Percentiles rank a stretch among this genome's conserved stretches.
phyloP scores from a whole-genome alignment of 2,797 vertebrate genomes.

The Taenioides sp. region DNA sequence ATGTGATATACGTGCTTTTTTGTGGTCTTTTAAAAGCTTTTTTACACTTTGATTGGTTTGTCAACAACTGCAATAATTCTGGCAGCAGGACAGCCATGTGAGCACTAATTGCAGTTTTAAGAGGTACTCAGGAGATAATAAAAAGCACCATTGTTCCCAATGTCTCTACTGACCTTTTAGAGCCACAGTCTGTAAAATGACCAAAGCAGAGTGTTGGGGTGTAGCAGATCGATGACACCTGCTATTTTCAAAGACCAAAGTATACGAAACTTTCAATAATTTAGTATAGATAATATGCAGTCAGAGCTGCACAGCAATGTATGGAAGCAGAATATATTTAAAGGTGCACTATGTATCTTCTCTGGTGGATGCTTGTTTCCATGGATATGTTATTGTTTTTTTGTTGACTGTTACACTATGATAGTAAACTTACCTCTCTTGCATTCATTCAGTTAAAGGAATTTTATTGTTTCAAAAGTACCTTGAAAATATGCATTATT shows the following conservation, averaged over 20 bases:
- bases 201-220: slow-evolving; percentile 17
- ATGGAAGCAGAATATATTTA: slow-evolving; percentile 22
- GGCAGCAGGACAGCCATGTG: not conserved
- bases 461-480: too few relatives aligned
- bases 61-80: slow-evolving; percentile 4
- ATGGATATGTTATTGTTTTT: too few relatives aligned
- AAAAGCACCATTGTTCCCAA: slow-evolving; percentile 18
- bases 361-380: too few relatives aligned
- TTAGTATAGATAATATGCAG: not conserved
- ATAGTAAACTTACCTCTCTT: too few relatives aligned
- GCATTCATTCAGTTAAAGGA: too few relatives aligned
- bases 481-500: too few relatives aligned
- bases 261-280: not conserved
- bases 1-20: slow-evolving; percentile 1
- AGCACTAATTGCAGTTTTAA: slow-evolving; percentile 14
- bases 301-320: not conserved
- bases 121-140: slow-evolving; percentile 22
- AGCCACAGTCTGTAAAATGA: slow-evolving; percentile 27
- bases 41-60: slow-evolving; percentile 9
- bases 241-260: slow-evolving; percentile 22
- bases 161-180: slow-evolving; percentile 37
- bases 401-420: too few relatives aligned
- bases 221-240: slow-evolving; percentile 29
- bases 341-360: not conserved
- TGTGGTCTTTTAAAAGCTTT: slow-evolving; percentile 5